Evolutionary conservation across 2,888 invertebrate genomes (phyloP).

Genomic region (Saturnia japonica): DNA sequence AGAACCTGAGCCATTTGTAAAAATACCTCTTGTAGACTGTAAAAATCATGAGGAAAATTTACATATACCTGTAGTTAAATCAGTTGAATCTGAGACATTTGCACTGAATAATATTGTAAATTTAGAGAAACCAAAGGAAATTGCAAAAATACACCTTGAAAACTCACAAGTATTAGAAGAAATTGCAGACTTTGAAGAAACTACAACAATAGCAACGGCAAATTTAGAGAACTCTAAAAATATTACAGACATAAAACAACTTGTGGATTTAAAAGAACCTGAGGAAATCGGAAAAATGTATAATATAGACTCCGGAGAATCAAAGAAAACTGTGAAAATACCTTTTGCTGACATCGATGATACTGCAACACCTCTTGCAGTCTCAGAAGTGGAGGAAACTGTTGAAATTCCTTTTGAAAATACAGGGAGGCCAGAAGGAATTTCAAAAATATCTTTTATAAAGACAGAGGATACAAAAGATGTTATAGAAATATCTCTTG

Average conservation of each 20-base stretch:
- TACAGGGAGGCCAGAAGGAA: neutral
- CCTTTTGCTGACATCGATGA: neutral
- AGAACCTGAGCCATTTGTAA: neutral
- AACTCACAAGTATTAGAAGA: neutral
- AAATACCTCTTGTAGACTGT: neutral
- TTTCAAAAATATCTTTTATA: neutral
- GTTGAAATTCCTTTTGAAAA: neutral
- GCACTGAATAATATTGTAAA: neutral
- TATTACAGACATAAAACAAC: neutral
- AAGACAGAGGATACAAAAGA: conserved; percentile 36
- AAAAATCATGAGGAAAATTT: neutral
- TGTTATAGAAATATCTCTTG: conserved; percentile 24
- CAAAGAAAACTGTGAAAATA: neutral
- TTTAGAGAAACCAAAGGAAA: neutral
- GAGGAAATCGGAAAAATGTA: neutral
- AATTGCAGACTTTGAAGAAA: neutral
- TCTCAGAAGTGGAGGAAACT: neutral
- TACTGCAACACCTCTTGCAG: neutral
- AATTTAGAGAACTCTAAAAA: neutral
- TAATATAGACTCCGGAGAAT: neutral
- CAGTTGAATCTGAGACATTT: neutral
- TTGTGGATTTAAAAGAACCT: neutral
- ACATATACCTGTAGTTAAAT: neutral
- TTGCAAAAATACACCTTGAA: neutral
- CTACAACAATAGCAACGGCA: neutral